Evolutionary conservation across 2,113 vertebrate genomes (phyloP).

Genomic region (Mus pahari): DNA sequence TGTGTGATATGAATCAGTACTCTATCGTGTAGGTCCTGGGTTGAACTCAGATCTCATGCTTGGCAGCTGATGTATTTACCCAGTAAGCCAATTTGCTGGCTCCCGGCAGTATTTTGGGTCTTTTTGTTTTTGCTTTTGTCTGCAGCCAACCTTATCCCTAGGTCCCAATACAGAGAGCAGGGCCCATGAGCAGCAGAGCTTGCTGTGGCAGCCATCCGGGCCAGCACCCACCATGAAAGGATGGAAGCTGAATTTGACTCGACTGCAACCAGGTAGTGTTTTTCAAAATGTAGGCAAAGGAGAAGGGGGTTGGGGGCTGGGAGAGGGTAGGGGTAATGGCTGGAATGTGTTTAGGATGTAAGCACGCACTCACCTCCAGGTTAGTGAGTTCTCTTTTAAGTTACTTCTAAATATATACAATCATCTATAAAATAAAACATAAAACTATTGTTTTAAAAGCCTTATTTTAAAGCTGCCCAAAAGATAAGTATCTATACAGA

Average conservation of each 20-base stretch:
- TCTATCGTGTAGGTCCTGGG: background rate
- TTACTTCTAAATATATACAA: constrained; percentile 5
- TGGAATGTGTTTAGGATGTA: constrained; percentile 4
- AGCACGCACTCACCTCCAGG: background rate
- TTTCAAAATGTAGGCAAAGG: background rate
- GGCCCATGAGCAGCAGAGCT: constrained; percentile 62
- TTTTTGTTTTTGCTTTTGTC: background rate
- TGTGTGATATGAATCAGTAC: too few species aligned
- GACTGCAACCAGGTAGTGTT: constrained; percentile 61
- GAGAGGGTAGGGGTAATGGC: background rate
- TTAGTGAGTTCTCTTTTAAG: constrained; percentile 11
- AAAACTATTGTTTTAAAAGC: constrained; percentile 30
- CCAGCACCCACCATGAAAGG: constrained; percentile 28
- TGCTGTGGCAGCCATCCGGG: constrained; percentile 79
- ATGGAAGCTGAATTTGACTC: constrained; percentile 72
- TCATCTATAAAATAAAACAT: background rate
- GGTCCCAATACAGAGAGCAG: background rate
- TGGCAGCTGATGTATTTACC: background rate
- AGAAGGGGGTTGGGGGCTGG: background rate
- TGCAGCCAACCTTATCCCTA: constrained; percentile 70
- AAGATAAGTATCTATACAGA: constrained; percentile 33
- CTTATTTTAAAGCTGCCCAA: constrained; percentile 30
- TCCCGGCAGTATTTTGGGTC: background rate
- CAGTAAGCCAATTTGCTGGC: background rate
- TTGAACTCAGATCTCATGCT: background rate